These are phyloP conservation scores for Panagrolaimus sp. DNA, from an alignment of 1,140 invertebrate species.

Conservation along the genomic window DNA sequence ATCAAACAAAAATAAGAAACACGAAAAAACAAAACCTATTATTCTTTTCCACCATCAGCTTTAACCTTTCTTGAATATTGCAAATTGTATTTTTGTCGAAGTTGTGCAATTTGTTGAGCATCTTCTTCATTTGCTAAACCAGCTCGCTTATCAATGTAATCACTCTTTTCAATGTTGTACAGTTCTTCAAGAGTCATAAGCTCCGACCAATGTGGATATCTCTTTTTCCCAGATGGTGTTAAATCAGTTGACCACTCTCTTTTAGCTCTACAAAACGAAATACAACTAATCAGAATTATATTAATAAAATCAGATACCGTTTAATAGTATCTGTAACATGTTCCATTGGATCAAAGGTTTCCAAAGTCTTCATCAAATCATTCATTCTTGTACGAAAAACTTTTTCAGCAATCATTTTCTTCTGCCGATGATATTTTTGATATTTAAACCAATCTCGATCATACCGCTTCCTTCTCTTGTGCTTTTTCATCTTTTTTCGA, in stretches of 20 bases:
- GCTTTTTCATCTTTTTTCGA: conserved; percentile 58
- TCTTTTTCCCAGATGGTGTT: conserved; percentile 46
- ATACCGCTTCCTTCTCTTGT: conserved; percentile 53
- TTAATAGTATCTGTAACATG: conserved; percentile 52
- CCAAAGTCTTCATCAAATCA: conserved; percentile 43
- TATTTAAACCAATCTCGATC: conserved; percentile 55
- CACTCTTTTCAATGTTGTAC: conserved; percentile 42
- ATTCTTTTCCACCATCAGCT: background rate
- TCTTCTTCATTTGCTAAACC: conserved; percentile 49
- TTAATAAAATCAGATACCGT: conserved; percentile 3
- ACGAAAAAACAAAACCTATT: background rate
- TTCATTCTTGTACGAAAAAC: conserved; percentile 51
- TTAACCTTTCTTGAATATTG: conserved; percentile 30
- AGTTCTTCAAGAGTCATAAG: conserved; percentile 54
- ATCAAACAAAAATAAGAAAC: conserved; percentile 18
- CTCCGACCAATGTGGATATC: conserved; percentile 55
- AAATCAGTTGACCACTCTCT: conserved; percentile 47
- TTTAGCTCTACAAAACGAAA: conserved; percentile 37
- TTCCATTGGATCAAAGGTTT: conserved; percentile 49
- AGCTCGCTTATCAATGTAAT: conserved; percentile 50
- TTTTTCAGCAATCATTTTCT: conserved; percentile 50
- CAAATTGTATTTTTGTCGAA: conserved; percentile 43
- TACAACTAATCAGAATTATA: background rate
- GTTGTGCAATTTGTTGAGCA: conserved; percentile 32
- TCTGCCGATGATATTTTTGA: conserved; percentile 48